These are phyloP conservation scores for Phataginus tetradactyla DNA, from an alignment of 2,797 vertebrate genomes.

Conservation along the genomic window DNA sequence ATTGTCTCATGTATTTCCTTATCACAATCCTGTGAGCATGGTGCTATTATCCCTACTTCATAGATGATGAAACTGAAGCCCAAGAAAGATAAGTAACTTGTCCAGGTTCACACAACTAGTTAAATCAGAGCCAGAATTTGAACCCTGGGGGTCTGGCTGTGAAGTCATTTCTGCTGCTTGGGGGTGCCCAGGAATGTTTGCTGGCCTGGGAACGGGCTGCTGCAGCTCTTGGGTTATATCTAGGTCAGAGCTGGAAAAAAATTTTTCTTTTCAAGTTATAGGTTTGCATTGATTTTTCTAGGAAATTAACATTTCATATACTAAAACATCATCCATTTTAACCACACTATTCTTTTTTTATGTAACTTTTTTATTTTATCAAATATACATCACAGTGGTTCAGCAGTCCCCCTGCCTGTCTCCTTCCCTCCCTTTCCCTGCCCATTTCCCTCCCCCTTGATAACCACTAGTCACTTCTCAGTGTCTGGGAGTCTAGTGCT, in stretches of 20 bases:
- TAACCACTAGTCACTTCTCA: too few relatives aligned
- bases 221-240: neutral
- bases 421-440: too few relatives aligned
- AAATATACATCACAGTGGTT: too few relatives aligned
- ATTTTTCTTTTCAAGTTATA: neutral
- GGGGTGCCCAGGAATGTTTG: accelerated
- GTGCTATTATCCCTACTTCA: neutral
- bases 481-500: too few relatives aligned
- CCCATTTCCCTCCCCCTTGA: too few relatives aligned
- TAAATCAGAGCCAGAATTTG: neutral
- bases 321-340: neutral
- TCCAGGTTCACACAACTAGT: neutral
- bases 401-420: too few relatives aligned
- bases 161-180: neutral
- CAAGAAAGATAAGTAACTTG: neutral
- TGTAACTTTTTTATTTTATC: too few relatives aligned
- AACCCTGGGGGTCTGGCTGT: neutral
- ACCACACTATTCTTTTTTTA: too few relatives aligned
- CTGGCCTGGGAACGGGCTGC: neutral
- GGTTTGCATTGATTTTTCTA: neutral
- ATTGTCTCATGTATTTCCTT: neutral
- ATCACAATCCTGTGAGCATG: neutral
- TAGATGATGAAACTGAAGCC: neutral
- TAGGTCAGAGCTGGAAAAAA: neutral
- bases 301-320: conserved; percentile 49